Conservation (phyloP, 2,797 vertebrate species). For the Bradypodion pumilum region DNA sequence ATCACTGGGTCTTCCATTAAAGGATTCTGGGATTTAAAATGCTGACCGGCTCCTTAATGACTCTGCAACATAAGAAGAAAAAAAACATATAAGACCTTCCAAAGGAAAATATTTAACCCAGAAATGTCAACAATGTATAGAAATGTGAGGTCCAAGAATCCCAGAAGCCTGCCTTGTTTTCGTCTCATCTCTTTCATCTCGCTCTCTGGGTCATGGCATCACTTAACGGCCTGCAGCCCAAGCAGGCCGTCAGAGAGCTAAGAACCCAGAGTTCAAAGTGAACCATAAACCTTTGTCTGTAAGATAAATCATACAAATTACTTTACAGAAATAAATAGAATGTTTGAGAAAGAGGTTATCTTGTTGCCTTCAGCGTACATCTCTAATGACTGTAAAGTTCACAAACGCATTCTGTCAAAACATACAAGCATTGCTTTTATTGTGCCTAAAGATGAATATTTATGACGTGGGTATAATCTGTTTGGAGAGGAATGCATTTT, state of each 20-base stretch:
- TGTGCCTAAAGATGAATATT: constrained; percentile 66
- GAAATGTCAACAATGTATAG: constrained; percentile 68
- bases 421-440: constrained; percentile 71
- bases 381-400: constrained; percentile 75
- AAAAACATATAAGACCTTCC: constrained; percentile 58
- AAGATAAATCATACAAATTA: constrained; percentile 78
- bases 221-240: constrained; percentile 69
- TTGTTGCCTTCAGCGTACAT: constrained; percentile 73
- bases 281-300: constrained; percentile 72
- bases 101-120: constrained; percentile 71
- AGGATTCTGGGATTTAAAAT: constrained; percentile 29
- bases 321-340: constrained; percentile 78
- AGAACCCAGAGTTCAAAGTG: constrained; percentile 77
- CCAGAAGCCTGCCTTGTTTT: constrained; percentile 72
- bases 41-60: constrained; percentile 31
- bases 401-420: constrained; percentile 71
- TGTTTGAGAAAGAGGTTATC: constrained; percentile 74
- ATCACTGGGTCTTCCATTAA: not conserved
- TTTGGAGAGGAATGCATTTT: constrained; percentile 25
- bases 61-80: constrained; percentile 34
- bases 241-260: constrained; percentile 73
- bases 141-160: constrained; percentile 66
- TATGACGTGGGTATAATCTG: constrained; percentile 49
- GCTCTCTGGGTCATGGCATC: constrained; percentile 72
- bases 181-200: constrained; percentile 73